Base-by-base conservation (phyloP, 2,113 vertebrate species). In the Cyanistes caeruleus region DNA sequence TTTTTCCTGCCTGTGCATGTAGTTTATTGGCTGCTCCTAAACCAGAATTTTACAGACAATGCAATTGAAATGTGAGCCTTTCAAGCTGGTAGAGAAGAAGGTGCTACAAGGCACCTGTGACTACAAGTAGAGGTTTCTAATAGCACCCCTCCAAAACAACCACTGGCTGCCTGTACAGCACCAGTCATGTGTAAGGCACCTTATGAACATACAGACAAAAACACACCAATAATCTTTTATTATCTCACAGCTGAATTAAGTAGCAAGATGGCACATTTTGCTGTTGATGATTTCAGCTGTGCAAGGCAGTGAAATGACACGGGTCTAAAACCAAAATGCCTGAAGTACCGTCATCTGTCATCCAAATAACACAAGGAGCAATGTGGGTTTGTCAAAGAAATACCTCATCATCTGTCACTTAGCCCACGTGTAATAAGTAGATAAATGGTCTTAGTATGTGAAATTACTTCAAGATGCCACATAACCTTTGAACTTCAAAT, bases 351-450 rank as follows among this genome's bases (percentile, higher is more conserved):
- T 48, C 30, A n/a, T 20, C 39, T 59, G 35, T 20, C 86, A 77
- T 53, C 56, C 73, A 56, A 78, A 25, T 18, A 67, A 52, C 27
- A 59, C 5, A 51, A 55, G 58, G 31, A 87, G 37, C 10, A 84
- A n/a, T 28, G 20, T 68, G 48, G 1, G 30, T 85, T 76, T 62
- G 37, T 31, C 6, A 0, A 33, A 84, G 44, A 75, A 76, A 84
- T 4, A 44, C 30, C 6, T 79, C 0, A 1, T 23, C 33, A 65
- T 48, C 59, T 84, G 51, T 60, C 0, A 0, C 39, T 74, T 18
- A 39, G 55, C 39, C 17, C 11, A 5, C 3, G 3, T 41, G 10
- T 31, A 64, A 3, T 12, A 53, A 75, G 60, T 9, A 68, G 68
- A 77, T 15, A 90, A 78, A 59, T 17, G 20, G 5, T 30, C 35